Conservation (phyloP, 2,113 vertebrate genomes). For the Pelecanoides urinatrix region DNA sequence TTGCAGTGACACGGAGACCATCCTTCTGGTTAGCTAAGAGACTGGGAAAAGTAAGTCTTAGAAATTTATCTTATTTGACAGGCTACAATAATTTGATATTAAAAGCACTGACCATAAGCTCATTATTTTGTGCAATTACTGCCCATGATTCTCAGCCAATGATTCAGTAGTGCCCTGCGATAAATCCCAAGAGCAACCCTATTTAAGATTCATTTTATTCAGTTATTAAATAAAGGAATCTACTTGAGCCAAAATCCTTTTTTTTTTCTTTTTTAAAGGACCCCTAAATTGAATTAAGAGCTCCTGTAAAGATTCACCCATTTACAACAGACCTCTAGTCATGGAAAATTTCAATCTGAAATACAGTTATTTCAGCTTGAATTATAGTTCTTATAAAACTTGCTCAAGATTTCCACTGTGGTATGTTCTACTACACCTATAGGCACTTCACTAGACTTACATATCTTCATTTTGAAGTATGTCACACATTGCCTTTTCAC, state of each 20-base stretch:
- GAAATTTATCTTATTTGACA: not conserved
- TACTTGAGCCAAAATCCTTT: not conserved
- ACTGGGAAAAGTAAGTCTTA: not conserved
- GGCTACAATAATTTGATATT: not conserved
- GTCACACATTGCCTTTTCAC: not conserved
- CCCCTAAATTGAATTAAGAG: not conserved
- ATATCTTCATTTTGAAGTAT: not conserved
- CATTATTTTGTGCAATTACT: not conserved
- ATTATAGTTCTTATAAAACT: not conserved
- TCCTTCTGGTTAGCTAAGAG: not conserved
- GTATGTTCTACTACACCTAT: not conserved
- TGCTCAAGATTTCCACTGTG: not conserved
- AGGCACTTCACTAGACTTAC: not conserved
- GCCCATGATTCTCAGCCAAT: not conserved
- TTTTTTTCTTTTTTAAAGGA: not conserved
- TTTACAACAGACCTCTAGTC: not conserved
- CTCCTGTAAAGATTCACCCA: not conserved
- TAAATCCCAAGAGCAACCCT: not conserved
- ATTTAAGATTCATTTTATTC: not conserved
- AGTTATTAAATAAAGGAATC: not conserved
- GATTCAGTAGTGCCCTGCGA: not conserved
- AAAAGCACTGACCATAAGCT: not conserved
- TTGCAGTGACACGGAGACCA: not conserved
- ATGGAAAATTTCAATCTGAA: not conserved
- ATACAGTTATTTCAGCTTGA: not conserved